A percentile compares a stretch with the other conserved stretches of the same genome.
Evolutionary conservation across 2,797 vertebrate species (phyloP).

Genomic region (Clarias laeviceps): DNA sequence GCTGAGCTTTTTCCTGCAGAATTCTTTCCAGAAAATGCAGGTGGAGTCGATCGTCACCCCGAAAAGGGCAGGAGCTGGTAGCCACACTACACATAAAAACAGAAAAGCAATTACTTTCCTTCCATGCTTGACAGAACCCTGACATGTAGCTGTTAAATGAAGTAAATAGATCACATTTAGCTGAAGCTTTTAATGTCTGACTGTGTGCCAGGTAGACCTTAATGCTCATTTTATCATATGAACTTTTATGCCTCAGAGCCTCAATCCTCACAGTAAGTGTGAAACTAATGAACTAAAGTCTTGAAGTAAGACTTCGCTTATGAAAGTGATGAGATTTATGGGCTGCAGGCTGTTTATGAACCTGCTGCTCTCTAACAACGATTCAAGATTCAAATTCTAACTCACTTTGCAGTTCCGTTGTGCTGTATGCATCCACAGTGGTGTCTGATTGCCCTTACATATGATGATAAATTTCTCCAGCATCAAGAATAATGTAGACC

Average conservation of each 20-base stretch:
- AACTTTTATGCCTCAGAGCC: neutral
- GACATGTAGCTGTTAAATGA: slow-evolving; percentile 9
- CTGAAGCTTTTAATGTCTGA: slow-evolving; percentile 9
- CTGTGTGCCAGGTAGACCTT: neutral
- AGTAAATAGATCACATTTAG: neutral
- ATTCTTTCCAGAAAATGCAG: slow-evolving; percentile 84
- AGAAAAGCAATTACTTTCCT: slow-evolving; percentile 19
- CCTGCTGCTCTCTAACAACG: neutral
- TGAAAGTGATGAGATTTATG: neutral
- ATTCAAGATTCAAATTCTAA: neutral
- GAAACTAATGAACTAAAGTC: slow-evolving; percentile 3
- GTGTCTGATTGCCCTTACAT: neutral
- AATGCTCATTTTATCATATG: slow-evolving; percentile 5
- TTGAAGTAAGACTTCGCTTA: neutral
- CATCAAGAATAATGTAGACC: neutral
- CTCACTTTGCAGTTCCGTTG: neutral
- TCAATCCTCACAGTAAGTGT: neutral
- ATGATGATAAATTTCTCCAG: neutral
- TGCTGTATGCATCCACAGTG: neutral
- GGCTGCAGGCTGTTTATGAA: neutral
- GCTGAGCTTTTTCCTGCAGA: slow-evolving; percentile 76
- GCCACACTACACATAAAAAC: slow-evolving; percentile 80
- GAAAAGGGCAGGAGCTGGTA: slow-evolving; percentile 87
- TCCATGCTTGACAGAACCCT: neutral
- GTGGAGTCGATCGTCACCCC: slow-evolving; percentile 88